These are phyloP conservation scores for Callionymus lyra DNA, from an alignment of 2,113 vertebrate species.

Conservation along the genomic window DNA sequence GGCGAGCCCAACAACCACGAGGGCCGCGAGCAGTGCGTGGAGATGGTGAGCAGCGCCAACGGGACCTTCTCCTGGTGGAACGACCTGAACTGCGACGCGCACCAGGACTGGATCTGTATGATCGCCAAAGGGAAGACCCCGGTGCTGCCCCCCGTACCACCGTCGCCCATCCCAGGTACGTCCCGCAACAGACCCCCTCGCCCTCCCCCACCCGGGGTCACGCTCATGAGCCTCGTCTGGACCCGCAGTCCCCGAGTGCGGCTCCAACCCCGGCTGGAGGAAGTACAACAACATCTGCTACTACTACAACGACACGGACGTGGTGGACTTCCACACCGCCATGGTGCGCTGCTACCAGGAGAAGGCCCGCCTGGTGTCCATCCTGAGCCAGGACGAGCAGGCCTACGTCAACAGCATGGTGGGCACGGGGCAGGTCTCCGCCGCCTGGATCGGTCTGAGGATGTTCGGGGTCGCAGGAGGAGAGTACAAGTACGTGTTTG, in stretches of 20 bases:
- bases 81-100: slow-evolving; percentile 68
- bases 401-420: slow-evolving; percentile 65
- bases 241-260: slow-evolving; percentile 63
- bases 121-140: slow-evolving; percentile 60
- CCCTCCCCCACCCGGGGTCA: background rate
- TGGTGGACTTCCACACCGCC: slow-evolving; percentile 59
- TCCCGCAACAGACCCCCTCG: background rate
- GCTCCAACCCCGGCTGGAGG: slow-evolving; percentile 62
- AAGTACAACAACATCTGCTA: slow-evolving; percentile 64
- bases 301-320: slow-evolving; percentile 69
- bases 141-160: slow-evolving; percentile 49
- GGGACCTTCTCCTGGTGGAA: slow-evolving; percentile 66
- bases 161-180: slow-evolving; percentile 59
- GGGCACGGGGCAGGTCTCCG: slow-evolving; percentile 51
- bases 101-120: slow-evolving; percentile 71
- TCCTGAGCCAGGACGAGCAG: slow-evolving; percentile 56
- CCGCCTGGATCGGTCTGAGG: slow-evolving; percentile 65
- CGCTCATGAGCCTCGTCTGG: background rate
- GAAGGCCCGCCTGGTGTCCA: slow-evolving; percentile 57
- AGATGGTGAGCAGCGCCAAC: slow-evolving; percentile 64
- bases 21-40: slow-evolving; percentile 64
- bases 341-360: slow-evolving; percentile 42
- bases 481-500: slow-evolving; percentile 52
- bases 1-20: slow-evolving; percentile 68
- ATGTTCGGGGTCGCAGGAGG: slow-evolving; percentile 49